A percentile compares a stretch with the other conserved stretches of the same genome.
phyloP scores from a whole-genome alignment of 2,113 vertebrate species.

The Lipotes vexillifer region DNA sequence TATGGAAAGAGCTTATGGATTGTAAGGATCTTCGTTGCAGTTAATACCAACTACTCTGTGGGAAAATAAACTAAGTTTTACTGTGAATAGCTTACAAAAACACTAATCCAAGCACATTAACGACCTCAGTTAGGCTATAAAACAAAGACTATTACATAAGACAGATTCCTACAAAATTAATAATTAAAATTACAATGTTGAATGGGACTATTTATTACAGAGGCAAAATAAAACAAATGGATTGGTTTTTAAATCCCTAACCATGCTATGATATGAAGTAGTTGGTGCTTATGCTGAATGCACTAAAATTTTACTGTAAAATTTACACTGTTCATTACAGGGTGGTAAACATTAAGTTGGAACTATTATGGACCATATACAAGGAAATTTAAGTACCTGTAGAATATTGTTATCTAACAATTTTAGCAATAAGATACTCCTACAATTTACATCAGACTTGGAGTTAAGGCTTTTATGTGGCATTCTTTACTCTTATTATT shows the following conservation, averaged over 20 bases:
- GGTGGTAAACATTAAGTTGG: background rate
- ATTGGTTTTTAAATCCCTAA: background rate
- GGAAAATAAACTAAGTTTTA: conserved; percentile 44
- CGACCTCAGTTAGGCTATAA: background rate
- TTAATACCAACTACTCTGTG: background rate
- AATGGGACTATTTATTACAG: background rate
- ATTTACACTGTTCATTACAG: background rate
- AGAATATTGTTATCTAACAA: background rate
- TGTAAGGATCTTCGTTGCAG: conserved; percentile 7
- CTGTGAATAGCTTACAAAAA: conserved; percentile 6
- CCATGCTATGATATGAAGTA: background rate
- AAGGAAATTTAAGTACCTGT: background rate
- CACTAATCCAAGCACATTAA: conserved; percentile 5
- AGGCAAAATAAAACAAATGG: conserved; percentile 2
- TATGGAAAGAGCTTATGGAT: background rate
- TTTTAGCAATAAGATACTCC: background rate
- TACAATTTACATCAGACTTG: background rate
- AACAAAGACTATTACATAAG: background rate
- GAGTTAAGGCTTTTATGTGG: background rate
- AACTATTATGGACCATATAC: background rate
- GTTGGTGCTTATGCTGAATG: background rate
- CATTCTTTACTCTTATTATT: background rate
- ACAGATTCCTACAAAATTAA: conserved; percentile 10
- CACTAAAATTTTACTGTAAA: conserved; percentile 22
- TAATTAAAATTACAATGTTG: conserved; percentile 27